Base-by-base conservation (phyloP, 2,888 invertebrate genomes). In the Thera britannica region DNA sequence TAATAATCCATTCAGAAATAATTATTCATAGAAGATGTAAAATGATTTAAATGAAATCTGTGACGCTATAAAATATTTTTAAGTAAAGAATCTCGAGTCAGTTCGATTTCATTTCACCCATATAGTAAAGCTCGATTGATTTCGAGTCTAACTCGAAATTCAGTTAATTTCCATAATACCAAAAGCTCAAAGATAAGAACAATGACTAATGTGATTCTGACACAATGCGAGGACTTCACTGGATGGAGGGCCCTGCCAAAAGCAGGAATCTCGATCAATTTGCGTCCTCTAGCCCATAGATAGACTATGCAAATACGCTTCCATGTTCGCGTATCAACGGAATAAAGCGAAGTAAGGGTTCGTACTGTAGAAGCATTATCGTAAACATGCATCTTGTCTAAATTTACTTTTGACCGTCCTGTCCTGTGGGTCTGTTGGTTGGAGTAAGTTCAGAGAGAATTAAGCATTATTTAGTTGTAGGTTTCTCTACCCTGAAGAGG, bases 171-270 rank as follows among this genome's bases (percentile, higher is more conserved):
- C 59, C 74, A 78, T 74, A 67, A 77, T 73, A 79, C 76, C 72
- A 72, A 70, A 75, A 71, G 83, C 83, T 84, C 84, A 83, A 84
- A 80, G 72, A 72, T 71, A 74, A 75, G 79, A 85, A 88, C 85
- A 87, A 87, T 83, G 76, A 84, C 75, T 87, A 86, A 88, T 88
- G 83, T 86, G 81, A 85, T 88, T 87, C 82, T 77, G 79, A 75
- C 80, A 85, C 84, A 87, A 87, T 72, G 80, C 75, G 72, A 65
- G 49, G 58, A 55, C 3, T 57, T 49, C 52, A 41, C 54, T 46
- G 46, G 49, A 59, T 46, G 34, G 35, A 44, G n/a, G 49, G 65
- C 36, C 36, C 41, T 65, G 46, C 9, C 23, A 34, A 11, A 38
- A 12, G 8, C 36, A 49, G 54, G 35, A 23, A 46, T 48, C 58